Percentiles rank a stretch among this genome's conserved stretches.
Conservation (phyloP, 2,888 invertebrate genomes). For the Antheraea assamensis region DNA sequence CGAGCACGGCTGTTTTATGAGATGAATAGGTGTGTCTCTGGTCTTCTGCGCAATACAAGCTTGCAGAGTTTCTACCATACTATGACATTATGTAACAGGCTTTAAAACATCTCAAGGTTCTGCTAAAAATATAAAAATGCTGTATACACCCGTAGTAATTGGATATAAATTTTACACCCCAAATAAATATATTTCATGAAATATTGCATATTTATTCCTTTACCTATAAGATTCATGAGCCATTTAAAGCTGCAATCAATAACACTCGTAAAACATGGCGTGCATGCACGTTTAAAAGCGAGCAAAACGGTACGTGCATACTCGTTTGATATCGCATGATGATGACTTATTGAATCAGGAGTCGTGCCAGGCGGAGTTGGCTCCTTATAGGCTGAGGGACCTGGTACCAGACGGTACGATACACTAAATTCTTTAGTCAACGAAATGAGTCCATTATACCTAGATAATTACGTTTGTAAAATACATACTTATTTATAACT, state of each 20-base stretch:
- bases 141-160: background rate
- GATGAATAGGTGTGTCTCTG: background rate
- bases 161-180: background rate
- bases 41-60: no score
- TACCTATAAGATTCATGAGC: background rate
- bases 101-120: background rate
- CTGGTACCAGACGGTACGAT: conserved; percentile 18
- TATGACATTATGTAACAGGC: background rate
- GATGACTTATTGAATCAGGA: conserved; percentile 18
- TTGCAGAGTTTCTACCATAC: no score
- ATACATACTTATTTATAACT: background rate
- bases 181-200: background rate
- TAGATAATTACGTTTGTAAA: background rate
- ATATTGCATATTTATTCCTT: background rate
- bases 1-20: background rate
- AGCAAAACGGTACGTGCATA: conserved; percentile 4
- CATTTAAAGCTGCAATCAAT: conserved; percentile 8
- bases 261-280: background rate
- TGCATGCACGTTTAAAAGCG: conserved; percentile 17
- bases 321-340: conserved; percentile 14
- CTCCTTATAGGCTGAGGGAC: conserved; percentile 3
- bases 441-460: background rate
- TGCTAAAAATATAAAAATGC: background rate
- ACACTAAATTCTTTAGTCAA: background rate
- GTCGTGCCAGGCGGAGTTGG: conserved; percentile 22